Base-by-base conservation (phyloP, 2,113 vertebrate genomes). In the Lasiurus borealis region DNA sequence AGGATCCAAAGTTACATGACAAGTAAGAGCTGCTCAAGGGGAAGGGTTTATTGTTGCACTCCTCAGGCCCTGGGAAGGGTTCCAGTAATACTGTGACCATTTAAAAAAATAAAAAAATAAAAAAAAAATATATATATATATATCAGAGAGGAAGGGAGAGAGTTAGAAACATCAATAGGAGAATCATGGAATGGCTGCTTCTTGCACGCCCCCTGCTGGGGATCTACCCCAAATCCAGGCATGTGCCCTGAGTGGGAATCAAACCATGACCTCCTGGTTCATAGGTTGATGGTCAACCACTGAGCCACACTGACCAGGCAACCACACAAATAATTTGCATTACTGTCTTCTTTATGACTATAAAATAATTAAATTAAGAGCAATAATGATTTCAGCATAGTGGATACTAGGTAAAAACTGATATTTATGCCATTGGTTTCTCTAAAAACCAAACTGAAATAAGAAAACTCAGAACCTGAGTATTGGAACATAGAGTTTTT, bases 301-400 rank as follows among this genome's bases (percentile, higher is more conserved):
- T 68, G 31, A n/a, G 6, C 64, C 64, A 68, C 15, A 66, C 5
- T 31, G 3, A 7, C 64, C 6, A 3, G 64, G 29, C 96, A 90
- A 88, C 57, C 84, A 72, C 71, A 93, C 46, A 93, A 96, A 73
- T 90, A 73, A 94, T 92, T 95, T 91, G 82, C 18, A 91, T 48
- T 93, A 72, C 57, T 77, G 64, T 95, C 84, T 59, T 96, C 91
- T 97, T 91, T 94, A 95, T 94, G 96, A 97, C 87, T 91, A 78
- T 87, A 76, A 97, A 92, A 12, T 82, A 96, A 94, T 75, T 90
- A 97, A 96, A 96, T 46, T 72, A 93, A 88, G 76, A 87, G 29
- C 94, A 92, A 80, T 73, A 40, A 18, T 8, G 12, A 86, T 83
- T 88, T 88, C 18, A 0, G 78, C 54, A 91, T 34, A 75, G 96